Conservation (phyloP, 1,140 invertebrate species). For the Psix sp. region DNA sequence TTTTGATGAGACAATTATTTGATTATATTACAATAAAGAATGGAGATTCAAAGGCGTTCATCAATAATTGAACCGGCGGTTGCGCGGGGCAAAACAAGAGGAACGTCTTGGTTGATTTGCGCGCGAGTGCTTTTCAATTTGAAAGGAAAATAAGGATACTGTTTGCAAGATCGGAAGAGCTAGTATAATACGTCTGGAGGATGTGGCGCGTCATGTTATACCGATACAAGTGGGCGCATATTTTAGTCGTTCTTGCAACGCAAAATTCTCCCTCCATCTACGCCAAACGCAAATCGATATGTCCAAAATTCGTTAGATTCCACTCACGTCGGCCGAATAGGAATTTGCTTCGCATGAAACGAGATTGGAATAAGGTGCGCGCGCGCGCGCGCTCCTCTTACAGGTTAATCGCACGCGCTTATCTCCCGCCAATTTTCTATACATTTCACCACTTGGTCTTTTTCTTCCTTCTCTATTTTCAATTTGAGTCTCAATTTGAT, state of each 20-base stretch:
- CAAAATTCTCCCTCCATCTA: slow-evolving; percentile 22
- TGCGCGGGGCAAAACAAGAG: slow-evolving; percentile 24
- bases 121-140: slow-evolving; percentile 46
- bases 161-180: slow-evolving; percentile 38
- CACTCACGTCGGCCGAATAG: slow-evolving; percentile 50
- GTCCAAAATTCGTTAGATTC: slow-evolving; percentile 57
- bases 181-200: slow-evolving; percentile 45
- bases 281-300: slow-evolving; percentile 47
- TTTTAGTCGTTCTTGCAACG: slow-evolving; percentile 44
- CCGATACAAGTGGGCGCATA: slow-evolving; percentile 52
- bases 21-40: background rate
- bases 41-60: slow-evolving; percentile 2
- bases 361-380: slow-evolving; percentile 46
- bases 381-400: slow-evolving; percentile 7
- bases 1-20: background rate
- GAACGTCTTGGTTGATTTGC: slow-evolving; percentile 45
- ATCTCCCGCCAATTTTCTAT: background rate
- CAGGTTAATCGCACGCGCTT: slow-evolving; percentile 25
- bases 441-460: too few relatives aligned
- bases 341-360: slow-evolving; percentile 54
- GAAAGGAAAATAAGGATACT: slow-evolving; percentile 47
- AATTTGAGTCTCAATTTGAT: too few relatives aligned
- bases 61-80: slow-evolving; percentile 19
- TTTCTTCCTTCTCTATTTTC: too few relatives aligned
- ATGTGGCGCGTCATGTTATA: slow-evolving; percentile 38